phyloP scores from a whole-genome alignment of 2,888 invertebrate genomes.

The Conops quadrifasciatus region DNA sequence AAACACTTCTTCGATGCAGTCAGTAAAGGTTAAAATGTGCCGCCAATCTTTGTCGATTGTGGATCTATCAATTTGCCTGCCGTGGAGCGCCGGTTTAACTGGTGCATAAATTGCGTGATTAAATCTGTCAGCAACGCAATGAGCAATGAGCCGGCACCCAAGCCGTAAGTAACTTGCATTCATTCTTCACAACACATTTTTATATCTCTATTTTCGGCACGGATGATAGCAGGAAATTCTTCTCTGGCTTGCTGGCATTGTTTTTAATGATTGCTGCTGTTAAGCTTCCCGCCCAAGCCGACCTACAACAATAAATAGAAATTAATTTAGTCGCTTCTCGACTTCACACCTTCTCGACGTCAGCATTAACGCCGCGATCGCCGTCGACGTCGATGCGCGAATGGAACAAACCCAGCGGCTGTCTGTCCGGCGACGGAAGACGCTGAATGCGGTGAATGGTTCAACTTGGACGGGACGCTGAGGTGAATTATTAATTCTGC shows the following conservation, averaged over 20 bases:
- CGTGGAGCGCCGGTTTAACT: not conserved
- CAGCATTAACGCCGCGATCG: not conserved
- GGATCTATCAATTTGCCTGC: not conserved
- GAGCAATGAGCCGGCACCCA: too few species aligned
- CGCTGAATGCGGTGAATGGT: not conserved
- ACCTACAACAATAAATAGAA: slow-evolving; percentile 9
- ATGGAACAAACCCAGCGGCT: slow-evolving; percentile 1
- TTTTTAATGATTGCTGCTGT: not conserved
- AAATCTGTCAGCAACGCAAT: not conserved
- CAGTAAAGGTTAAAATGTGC: too few species aligned
- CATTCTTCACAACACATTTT: not conserved
- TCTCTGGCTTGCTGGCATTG: not conserved
- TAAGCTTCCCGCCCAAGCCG: slow-evolving; percentile 5
- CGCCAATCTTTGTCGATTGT: too few species aligned
- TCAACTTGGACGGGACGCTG: not conserved
- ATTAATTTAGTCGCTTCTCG: slow-evolving; percentile 9
- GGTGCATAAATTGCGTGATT: not conserved
- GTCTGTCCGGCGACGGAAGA: not conserved
- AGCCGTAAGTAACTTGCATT: too few species aligned
- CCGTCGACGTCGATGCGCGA: not conserved
- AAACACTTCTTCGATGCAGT: not conserved
- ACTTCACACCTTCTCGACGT: slow-evolving; percentile 12
- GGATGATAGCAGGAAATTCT: not conserved
- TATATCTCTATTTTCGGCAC: not conserved
- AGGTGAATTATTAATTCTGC: slow-evolving; percentile 12